Percentiles rank a stretch among this genome's conserved stretches.
Conservation (phyloP, 2,113 vertebrate genomes). For the Spermophilus dauricus region DNA sequence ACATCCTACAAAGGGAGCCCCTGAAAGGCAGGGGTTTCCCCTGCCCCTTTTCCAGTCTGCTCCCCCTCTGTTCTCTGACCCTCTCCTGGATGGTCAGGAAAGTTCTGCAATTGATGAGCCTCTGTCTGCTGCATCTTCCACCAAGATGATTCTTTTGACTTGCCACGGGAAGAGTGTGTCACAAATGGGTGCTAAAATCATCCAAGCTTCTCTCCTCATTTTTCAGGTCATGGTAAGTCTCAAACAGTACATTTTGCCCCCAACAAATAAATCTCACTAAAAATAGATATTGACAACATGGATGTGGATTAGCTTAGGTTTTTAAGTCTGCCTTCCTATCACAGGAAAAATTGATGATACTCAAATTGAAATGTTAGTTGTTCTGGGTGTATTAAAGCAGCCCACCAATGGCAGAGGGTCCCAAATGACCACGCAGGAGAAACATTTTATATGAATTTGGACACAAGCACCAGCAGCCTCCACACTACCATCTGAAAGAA, state of each 20-base stretch:
- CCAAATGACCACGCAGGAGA: not conserved
- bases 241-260: not conserved
- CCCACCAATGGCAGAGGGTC: not conserved
- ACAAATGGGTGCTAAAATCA: not conserved
- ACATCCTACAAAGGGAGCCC: not conserved
- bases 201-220: not conserved
- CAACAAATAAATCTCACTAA: not conserved
- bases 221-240: not conserved
- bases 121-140: not conserved
- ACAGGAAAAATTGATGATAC: constrained; percentile 23
- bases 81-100: not conserved
- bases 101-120: not conserved
- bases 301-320: constrained; percentile 11
- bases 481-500: not conserved
- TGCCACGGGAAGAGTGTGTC: not conserved
- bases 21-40: not conserved
- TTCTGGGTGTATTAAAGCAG: not conserved
- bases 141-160: not conserved
- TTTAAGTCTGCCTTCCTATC: not conserved
- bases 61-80: not conserved
- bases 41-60: not conserved
- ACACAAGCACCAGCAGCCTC: not conserved
- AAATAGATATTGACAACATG: not conserved
- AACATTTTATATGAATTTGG: constrained; percentile 33
- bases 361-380: constrained; percentile 24